Base-by-base conservation (phyloP, 2,888 invertebrate genomes). In the Darwinula stevensoni region DNA sequence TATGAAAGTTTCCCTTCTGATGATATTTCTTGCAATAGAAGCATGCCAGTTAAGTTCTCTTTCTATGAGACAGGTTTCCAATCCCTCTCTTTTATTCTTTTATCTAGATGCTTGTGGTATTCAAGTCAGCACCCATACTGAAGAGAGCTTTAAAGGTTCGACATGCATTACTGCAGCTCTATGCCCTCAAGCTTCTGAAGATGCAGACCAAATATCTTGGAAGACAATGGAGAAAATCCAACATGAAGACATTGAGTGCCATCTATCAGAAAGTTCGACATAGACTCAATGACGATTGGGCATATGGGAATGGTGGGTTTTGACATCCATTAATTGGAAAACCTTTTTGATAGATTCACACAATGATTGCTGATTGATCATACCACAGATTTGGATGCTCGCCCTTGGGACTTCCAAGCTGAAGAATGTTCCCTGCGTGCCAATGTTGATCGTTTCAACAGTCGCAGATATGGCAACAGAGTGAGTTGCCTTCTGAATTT, bases 161-260 rank as follows among this genome's bases (percentile, higher is more conserved):
- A 32, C 82, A 91, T 49, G 80, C 86, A 4, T 71, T 97, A 64
- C 78, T 94, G 65, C 97, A 99, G 55, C 60, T 97, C 41, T 99
- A 97, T 52, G 82, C 91, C 6, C 58, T 99, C 37, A 99, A 99
- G 52, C 57, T 99, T 35, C 57, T 99, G 11, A 99, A 99, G 58
- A 91, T 97, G 86, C 97, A 99, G 58, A 91, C 94, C 1, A 88
- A 94, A 48, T 97, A 94, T 56, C 63, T 99, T 43, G 97, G 97
- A 1, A 61, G 97, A 9, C 94, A 97, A 48, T 99, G 97, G 97
- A 64, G 97, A 31, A 94, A 94, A 53, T 76, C 82, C 2, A 97
- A 99, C 50, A 97, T 99, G 91, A 94, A 91, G 52, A 88, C 88
- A 1, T 84, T 99, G 56, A 91, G 91, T 49, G 88, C 91, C 35